These are phyloP conservation scores for Falco biarmicus DNA, from an alignment of 2,797 vertebrate species.

Conservation along the genomic window DNA sequence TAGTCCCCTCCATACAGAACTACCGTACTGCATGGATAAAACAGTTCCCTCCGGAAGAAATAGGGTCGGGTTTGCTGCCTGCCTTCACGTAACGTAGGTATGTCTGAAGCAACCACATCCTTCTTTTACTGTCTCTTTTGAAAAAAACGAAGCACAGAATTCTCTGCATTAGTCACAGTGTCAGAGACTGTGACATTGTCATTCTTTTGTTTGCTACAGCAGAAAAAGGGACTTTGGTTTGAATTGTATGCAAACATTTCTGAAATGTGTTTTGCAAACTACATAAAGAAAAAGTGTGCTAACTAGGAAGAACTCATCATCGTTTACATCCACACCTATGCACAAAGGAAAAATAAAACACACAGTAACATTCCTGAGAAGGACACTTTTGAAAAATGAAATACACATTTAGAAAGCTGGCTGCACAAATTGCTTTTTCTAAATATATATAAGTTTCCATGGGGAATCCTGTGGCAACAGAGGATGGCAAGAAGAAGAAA, in stretches of 20 bases:
- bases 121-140: not conserved
- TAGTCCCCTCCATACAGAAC: not conserved
- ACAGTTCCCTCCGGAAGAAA: not conserved
- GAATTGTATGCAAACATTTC: not conserved
- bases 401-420: not conserved
- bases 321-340: not conserved
- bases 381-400: not conserved
- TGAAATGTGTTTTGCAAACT: not conserved
- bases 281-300: not conserved
- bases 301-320: not conserved
- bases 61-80: not conserved
- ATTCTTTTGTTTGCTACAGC: not conserved
- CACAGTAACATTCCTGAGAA: not conserved
- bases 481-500: not conserved
- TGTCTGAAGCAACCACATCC: not conserved
- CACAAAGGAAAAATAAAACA: not conserved
- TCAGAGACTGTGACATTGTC: not conserved
- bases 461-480: not conserved
- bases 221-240: not conserved
- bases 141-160: not conserved
- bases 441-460: not conserved
- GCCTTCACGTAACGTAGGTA: accelerated
- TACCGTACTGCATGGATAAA: not conserved
- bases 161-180: not conserved
- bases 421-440: not conserved